Evolutionary conservation across 2,888 invertebrate genomes (phyloP).

Genomic region (Itoplectis maculator): DNA sequence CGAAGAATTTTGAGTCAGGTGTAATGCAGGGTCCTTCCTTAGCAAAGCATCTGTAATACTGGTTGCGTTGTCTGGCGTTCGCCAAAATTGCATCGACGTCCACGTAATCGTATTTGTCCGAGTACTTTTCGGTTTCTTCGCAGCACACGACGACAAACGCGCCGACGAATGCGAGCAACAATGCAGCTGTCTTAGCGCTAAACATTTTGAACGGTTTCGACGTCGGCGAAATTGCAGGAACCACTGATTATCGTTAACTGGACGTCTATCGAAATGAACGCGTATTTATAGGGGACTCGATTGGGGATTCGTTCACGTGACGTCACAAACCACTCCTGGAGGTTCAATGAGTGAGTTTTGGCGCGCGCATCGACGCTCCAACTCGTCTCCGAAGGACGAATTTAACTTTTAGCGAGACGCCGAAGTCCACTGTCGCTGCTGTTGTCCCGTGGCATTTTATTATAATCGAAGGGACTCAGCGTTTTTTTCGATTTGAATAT

Average conservation of each 20-base stretch:
- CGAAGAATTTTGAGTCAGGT: conserved; percentile 71
- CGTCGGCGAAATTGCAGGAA: conserved; percentile 10
- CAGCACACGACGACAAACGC: conserved; percentile 49
- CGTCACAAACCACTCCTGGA: conserved; percentile 47
- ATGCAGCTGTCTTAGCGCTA: conserved; percentile 18
- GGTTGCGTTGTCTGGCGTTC: conserved; percentile 71
- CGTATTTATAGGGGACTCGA: conserved; percentile 60
- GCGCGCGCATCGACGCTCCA: not conserved
- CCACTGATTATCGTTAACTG: conserved; percentile 51
- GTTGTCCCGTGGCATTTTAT: not conserved
- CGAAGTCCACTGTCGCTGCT: not conserved
- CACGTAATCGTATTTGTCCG: conserved; percentile 73
- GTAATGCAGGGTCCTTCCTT: conserved; percentile 71
- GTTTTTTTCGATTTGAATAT: not conserved
- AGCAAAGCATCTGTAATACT: conserved; percentile 75
- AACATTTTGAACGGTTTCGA: conserved; percentile 38
- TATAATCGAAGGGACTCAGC: conserved; percentile 3
- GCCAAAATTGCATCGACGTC: conserved; percentile 75
- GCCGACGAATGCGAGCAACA: conserved; percentile 37
- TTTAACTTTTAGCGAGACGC: conserved; percentile 18
- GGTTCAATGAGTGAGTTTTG: conserved; percentile 50
- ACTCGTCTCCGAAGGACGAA: conserved; percentile 59
- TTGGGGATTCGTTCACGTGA: conserved; percentile 52
- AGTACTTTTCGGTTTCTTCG: conserved; percentile 61
- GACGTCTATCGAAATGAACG: conserved; percentile 44